These are phyloP conservation scores for Sebastes taczanowskii DNA, from an alignment of 2,797 vertebrate species.

Conservation along the genomic window DNA sequence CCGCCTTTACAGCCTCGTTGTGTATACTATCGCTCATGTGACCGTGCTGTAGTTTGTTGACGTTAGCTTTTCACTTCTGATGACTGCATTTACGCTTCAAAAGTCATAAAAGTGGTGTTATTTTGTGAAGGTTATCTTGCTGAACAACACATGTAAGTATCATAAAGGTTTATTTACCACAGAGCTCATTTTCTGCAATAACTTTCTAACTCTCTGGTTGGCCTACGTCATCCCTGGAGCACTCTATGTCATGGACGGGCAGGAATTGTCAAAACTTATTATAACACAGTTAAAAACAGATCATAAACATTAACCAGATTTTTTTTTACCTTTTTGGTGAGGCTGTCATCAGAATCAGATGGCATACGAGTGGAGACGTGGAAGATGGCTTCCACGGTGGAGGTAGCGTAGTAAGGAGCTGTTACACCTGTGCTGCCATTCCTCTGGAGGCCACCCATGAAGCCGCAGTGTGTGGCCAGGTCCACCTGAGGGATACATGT, in stretches of 20 bases:
- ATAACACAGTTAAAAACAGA: neutral
- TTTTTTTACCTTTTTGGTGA: constrained; percentile 94
- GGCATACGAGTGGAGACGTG: constrained; percentile 98
- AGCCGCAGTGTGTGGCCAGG: constrained; percentile 96
- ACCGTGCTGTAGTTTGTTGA: too few relatives aligned
- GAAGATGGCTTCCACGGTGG: constrained; percentile 97
- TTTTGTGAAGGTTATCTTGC: too few relatives aligned
- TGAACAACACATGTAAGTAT: too few relatives aligned
- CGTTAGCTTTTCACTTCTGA: too few relatives aligned
- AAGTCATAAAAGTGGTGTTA: too few relatives aligned
- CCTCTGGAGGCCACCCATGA: constrained; percentile 97
- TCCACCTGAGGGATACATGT: constrained; percentile 84
- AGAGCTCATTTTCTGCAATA: too few relatives aligned
- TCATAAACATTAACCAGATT: neutral
- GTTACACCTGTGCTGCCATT: constrained; percentile 98
- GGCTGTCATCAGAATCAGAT: constrained; percentile 91
- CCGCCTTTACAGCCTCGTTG: too few relatives aligned
- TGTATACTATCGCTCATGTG: too few relatives aligned
- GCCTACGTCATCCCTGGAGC: too few relatives aligned
- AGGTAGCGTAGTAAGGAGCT: constrained; percentile 97
- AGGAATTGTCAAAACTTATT: neutral
- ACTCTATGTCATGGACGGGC: neutral
- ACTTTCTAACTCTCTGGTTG: too few relatives aligned
- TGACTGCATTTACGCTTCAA: too few relatives aligned
- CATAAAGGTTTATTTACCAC: too few relatives aligned